Percentiles rank a stretch among this genome's conserved stretches.
These are phyloP conservation scores for Leptodactylus fuscus DNA, from an alignment of 2,113 vertebrate genomes.

Conservation along the genomic window DNA sequence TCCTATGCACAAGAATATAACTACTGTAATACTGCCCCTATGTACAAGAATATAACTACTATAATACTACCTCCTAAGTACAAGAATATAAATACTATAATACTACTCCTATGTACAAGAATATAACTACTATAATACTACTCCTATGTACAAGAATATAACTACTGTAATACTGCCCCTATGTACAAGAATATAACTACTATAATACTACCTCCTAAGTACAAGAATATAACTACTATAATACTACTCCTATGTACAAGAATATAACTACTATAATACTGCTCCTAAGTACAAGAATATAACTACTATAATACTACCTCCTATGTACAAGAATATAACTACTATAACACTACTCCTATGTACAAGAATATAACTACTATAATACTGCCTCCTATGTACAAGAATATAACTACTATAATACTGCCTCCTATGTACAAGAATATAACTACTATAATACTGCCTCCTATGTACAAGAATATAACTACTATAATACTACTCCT, in stretches of 20 bases:
- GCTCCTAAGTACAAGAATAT: slow-evolving; percentile 2
- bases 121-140: not conserved
- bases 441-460: slow-evolving; percentile 5
- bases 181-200: not conserved
- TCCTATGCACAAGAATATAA: not conserved
- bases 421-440: not conserved
- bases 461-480: slow-evolving; percentile 1
- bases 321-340: no score
- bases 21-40: no score
- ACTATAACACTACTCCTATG: no score
- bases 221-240: slow-evolving; percentile 24
- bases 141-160: not conserved
- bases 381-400: not conserved
- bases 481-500: slow-evolving; percentile 13
- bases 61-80: not conserved
- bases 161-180: not conserved
- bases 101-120: slow-evolving; percentile 3
- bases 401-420: slow-evolving; percentile 1
- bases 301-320: slow-evolving; percentile 18
- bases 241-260: not conserved
- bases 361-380: not conserved
- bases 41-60: no score
- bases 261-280: slow-evolving; percentile 16
- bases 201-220: not conserved
- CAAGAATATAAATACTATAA: slow-evolving; percentile 6